Evolutionary conservation across 2,113 vertebrate species (phyloP).

Genomic region (Tinamus guttatus): DNA sequence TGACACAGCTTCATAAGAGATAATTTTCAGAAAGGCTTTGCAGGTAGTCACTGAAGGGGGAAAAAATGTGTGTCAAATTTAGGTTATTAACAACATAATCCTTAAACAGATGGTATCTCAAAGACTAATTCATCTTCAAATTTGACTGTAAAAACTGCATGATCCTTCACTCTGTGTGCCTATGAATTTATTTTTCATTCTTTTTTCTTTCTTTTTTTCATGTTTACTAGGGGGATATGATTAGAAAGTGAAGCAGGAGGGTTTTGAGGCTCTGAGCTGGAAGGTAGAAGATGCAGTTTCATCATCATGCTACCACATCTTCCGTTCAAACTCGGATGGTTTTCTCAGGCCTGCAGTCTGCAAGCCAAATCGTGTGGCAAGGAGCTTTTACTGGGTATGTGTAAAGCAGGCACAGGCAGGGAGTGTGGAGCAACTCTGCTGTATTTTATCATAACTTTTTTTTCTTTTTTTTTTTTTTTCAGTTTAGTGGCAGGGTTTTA

Average conservation of each 20-base stretch:
- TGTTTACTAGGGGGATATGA: not conserved
- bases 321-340: not conserved
- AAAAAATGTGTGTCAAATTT: slow-evolving; percentile 57
- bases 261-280: not conserved
- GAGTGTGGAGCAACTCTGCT: not conserved
- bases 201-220: not conserved
- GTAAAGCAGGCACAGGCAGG: too few species aligned
- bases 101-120: slow-evolving; percentile 60
- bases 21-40: slow-evolving; percentile 60
- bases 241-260: not conserved
- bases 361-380: not conserved
- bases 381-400: not conserved
- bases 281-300: slow-evolving; percentile 23
- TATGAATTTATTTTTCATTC: not conserved
- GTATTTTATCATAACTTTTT: not conserved
- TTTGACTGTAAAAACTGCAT: slow-evolving; percentile 65
- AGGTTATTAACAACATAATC: slow-evolving; percentile 66
- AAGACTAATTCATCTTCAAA: slow-evolving; percentile 65
- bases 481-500: not conserved
- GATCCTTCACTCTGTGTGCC: not conserved
- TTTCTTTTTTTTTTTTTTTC: not conserved
- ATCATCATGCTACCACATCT: not conserved
- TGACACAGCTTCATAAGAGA: slow-evolving; percentile 44
- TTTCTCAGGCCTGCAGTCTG: not conserved
- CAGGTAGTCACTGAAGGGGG: slow-evolving; percentile 59